These are phyloP conservation scores for Onychomys leucogaster DNA, from an alignment of 2,797 vertebrate genomes.

Conservation along the genomic window DNA sequence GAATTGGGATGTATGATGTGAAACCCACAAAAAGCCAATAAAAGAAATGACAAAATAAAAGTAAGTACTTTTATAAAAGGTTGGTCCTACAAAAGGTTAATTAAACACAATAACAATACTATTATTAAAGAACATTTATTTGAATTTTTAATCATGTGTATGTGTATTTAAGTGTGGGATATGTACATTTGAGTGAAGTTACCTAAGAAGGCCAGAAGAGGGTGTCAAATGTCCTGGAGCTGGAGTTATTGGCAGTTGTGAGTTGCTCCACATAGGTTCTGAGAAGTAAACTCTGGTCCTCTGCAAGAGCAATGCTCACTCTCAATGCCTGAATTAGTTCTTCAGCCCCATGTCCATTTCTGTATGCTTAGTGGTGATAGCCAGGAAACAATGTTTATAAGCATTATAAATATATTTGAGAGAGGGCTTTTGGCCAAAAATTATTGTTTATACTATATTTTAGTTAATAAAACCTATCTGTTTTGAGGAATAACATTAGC, in stretches of 20 bases:
- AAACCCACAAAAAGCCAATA: background rate
- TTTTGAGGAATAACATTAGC: slow-evolving; percentile 22
- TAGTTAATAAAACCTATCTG: background rate
- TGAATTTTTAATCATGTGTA: background rate
- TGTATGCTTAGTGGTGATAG: background rate
- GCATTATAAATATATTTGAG: background rate
- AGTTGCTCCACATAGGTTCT: background rate
- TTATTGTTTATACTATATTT: slow-evolving; percentile 23
- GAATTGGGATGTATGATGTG: background rate
- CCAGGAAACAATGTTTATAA: background rate
- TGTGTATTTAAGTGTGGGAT: background rate
- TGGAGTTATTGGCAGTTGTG: background rate
- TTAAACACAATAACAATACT: background rate
- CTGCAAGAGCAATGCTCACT: background rate
- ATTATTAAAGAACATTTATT: slow-evolving; percentile 5
- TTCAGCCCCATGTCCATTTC: background rate
- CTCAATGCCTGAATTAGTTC: background rate
- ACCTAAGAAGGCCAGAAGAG: background rate
- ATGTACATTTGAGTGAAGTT: background rate
- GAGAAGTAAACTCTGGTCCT: background rate
- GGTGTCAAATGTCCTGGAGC: background rate
- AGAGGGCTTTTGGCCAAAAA: slow-evolving; percentile 11
- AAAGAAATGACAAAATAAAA: slow-evolving; percentile 56
- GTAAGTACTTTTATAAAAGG: slow-evolving; percentile 6
- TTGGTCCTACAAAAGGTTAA: background rate